Base-by-base conservation (phyloP, 2,797 vertebrate genomes). In the Muscicapa comitata region DNA sequence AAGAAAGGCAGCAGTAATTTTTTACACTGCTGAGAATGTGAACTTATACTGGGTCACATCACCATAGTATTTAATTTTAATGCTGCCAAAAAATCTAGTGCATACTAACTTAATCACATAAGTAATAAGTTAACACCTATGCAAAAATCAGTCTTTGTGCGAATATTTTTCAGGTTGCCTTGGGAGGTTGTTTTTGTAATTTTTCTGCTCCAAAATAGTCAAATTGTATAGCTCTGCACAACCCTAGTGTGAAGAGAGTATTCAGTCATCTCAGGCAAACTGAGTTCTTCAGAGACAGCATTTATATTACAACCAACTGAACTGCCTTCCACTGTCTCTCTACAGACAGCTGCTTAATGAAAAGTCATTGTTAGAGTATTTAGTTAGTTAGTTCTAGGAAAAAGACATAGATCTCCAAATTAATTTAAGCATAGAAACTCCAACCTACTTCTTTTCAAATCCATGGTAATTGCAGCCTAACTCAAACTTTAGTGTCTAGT, bases 21-120 rank as follows among this genome's bases (percentile, higher is more conserved):
- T 92, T 96, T 75, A 94, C 10, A 26, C 58, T 75, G 40, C 47
- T 86, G 82, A 82, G 68, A 90, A 86, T 35, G 47, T 91, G 61
- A 90, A 50, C 40, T 78, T 82, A 50, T 14, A 29, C 20, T 63
- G 67, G 68, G 38, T 86, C 80, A 76, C 19, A 19, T 78, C 58
- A 83, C 50, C 75, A 87, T n/a, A 94, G 47, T 8, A 76, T 72
- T 48, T 70, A 35, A 82, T 75, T 57, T 55, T 62, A 79, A 53
- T 9, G 28, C 28, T 81, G 67, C 18, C 48, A 70, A 94, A 88
- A 94, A 75, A 61, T 31, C 24, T 72, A 83, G 17, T 25, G 40
- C 7, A 2, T 54, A 33, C 26, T 74, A 37, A 62, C 17, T 58
- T 83, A 76, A 65, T 58, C 20, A 59, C 0, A 0, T 18, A 61